Percentiles rank a stretch among this genome's conserved stretches.
phyloP scores from a whole-genome alignment of 2,797 vertebrate genomes.

The Tokudaia tokunoshimensis region DNA sequence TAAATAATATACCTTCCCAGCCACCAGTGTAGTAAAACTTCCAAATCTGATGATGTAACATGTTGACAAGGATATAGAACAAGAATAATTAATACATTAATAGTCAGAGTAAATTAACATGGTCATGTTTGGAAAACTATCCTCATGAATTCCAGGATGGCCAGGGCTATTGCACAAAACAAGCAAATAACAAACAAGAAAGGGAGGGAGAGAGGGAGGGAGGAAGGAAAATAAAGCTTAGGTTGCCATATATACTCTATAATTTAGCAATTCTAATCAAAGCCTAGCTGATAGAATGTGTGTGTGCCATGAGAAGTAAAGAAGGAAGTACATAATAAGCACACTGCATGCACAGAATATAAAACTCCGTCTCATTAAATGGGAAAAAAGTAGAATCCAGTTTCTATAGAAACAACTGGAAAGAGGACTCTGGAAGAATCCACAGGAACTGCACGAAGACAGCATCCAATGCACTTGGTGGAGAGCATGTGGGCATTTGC shows the following conservation, averaged over 20 bases:
- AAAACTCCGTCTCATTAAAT: constrained; percentile 32
- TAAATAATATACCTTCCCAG: neutral
- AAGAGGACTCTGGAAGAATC: neutral
- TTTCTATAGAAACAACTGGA: neutral
- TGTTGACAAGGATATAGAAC: neutral
- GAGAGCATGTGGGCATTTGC: neutral
- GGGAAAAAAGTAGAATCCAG: neutral
- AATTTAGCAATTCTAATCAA: neutral
- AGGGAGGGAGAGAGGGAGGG: neutral
- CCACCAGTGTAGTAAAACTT: neutral
- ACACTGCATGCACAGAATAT: neutral
- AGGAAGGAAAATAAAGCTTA: neutral
- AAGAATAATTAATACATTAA: neutral
- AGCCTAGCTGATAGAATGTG: neutral
- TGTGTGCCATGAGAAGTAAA: neutral
- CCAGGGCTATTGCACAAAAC: neutral
- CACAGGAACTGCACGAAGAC: neutral
- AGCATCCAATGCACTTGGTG: neutral
- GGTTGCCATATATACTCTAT: neutral
- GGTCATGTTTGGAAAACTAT: neutral
- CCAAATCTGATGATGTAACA: neutral
- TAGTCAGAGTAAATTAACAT: neutral
- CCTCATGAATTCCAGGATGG: neutral
- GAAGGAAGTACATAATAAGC: neutral
- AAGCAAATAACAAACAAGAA: neutral